Conservation (phyloP, 2,888 invertebrate genomes). For the Habrosyne pyritoides region DNA sequence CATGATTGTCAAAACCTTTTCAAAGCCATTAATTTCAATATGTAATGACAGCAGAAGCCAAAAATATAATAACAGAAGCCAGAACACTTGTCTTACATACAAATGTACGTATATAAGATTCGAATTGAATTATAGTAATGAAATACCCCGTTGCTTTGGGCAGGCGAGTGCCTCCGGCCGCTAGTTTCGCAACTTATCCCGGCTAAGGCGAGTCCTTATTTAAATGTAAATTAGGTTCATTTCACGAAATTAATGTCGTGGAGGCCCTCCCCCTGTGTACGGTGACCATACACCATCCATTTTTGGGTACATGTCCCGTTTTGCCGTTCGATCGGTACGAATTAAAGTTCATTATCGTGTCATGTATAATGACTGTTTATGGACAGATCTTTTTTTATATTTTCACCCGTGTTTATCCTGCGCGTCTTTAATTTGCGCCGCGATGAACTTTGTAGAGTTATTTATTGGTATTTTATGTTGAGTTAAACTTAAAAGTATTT, state of each 20-base stretch:
- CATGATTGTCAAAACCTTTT: too few relatives aligned
- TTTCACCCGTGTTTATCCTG: conserved; percentile 24
- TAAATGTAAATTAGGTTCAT: conserved; percentile 96
- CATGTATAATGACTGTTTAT: conserved; percentile 51
- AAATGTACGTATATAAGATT: conserved; percentile 53
- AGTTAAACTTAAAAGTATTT: neutral
- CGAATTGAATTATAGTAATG: conserved; percentile 83
- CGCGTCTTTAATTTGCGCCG: conserved; percentile 20
- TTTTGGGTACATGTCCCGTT: conserved; percentile 41
- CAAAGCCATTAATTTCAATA: neutral
- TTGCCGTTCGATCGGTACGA: conserved; percentile 18
- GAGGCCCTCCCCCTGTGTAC: conserved; percentile 80
- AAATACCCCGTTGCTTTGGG: conserved; percentile 78
- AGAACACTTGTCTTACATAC: conserved; percentile 17
- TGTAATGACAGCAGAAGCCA: neutral
- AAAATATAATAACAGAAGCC: conserved; percentile 12
- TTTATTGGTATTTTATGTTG: conserved; percentile 17
- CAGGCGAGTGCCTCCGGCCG: conserved; percentile 74
- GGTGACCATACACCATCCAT: conserved; percentile 53
- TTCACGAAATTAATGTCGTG: conserved; percentile 93
- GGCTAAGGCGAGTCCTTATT: conserved; percentile 88
- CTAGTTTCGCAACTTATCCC: conserved; percentile 84
- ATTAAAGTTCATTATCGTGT: conserved; percentile 57
- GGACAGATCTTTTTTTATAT: conserved; percentile 17
- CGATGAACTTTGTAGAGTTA: conserved; percentile 20